phyloP scores from a whole-genome alignment of 2,888 invertebrate species.

The Drosophila lutescens region DNA sequence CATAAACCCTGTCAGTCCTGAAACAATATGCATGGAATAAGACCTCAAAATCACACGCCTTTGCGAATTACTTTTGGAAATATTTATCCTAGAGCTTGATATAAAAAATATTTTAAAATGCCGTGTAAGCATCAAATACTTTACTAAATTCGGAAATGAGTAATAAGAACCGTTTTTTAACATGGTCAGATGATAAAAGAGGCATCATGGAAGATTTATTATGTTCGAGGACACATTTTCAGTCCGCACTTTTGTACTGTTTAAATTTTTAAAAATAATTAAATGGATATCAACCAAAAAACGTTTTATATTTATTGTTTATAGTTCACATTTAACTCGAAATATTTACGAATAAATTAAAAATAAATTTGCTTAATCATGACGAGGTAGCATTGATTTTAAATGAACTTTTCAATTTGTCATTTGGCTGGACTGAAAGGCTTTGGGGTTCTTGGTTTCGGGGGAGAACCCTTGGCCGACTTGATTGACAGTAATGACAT shows the following conservation, averaged over 20 bases:
- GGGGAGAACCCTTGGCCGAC: constrained; percentile 53
- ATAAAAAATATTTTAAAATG: background rate
- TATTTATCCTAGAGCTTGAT: background rate
- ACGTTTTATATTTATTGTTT: too few relatives aligned
- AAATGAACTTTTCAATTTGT: constrained; percentile 45
- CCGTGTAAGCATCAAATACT: too few relatives aligned
- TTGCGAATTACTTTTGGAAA: background rate
- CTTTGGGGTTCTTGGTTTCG: constrained; percentile 66
- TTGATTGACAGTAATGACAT: constrained; percentile 80
- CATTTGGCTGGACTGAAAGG: constrained; percentile 38
- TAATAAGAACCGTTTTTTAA: background rate
- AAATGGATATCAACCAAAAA: too few relatives aligned
- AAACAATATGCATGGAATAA: constrained; percentile 12
- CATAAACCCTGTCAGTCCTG: constrained; percentile 11
- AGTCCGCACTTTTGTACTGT: too few relatives aligned
- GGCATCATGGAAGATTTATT: too few relatives aligned
- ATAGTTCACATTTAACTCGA: too few relatives aligned
- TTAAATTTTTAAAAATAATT: too few relatives aligned
- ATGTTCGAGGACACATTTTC: too few relatives aligned
- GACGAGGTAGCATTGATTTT: constrained; percentile 15
- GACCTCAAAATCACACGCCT: constrained; percentile 32
- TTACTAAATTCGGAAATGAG: background rate
- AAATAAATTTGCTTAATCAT: background rate
- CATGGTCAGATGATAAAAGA: too few relatives aligned
- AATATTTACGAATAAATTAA: background rate